phyloP scores from a whole-genome alignment of 1,140 invertebrate species.

The Sarcophaga bullata region DNA sequence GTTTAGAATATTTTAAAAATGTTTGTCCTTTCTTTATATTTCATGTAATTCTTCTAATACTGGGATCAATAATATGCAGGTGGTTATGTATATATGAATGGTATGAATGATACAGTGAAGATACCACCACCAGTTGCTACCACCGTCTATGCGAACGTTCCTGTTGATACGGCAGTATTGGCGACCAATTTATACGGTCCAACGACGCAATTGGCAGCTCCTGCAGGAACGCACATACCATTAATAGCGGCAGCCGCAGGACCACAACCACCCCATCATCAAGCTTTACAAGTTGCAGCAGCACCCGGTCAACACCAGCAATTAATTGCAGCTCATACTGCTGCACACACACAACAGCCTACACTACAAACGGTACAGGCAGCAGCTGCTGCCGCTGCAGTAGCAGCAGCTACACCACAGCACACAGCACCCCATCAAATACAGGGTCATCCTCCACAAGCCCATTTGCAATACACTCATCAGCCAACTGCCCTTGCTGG shows the following conservation, averaged over 20 bases:
- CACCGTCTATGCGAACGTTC: constrained; percentile 61
- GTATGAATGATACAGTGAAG: constrained; percentile 58
- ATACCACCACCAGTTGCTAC: constrained; percentile 55
- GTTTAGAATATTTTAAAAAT: not conserved
- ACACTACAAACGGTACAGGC: constrained; percentile 42
- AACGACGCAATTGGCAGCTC: constrained; percentile 61
- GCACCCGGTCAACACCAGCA: constrained; percentile 43
- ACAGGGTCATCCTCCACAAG: constrained; percentile 31
- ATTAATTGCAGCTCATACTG: constrained; percentile 31
- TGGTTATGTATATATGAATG: constrained; percentile 65
- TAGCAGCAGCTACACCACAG: constrained; percentile 39
- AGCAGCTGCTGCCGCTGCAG: constrained; percentile 34
- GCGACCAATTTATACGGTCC: constrained; percentile 60
- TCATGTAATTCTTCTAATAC: not conserved
- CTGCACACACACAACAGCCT: constrained; percentile 49
- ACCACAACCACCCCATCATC: constrained; percentile 52
- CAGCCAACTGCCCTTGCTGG: constrained; percentile 41
- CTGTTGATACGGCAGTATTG: constrained; percentile 65
- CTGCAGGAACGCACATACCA: constrained; percentile 60
- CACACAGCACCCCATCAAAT: constrained; percentile 23
- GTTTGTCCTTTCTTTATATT: not conserved
- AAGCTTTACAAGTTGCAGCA: constrained; percentile 47
- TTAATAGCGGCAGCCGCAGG: constrained; percentile 58
- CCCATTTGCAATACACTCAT: constrained; percentile 42
- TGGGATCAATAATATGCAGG: constrained; percentile 46